These are phyloP conservation scores for Boulengeromyrus knoepffleri DNA, from an alignment of 2,113 vertebrate species.

Conservation along the genomic window DNA sequence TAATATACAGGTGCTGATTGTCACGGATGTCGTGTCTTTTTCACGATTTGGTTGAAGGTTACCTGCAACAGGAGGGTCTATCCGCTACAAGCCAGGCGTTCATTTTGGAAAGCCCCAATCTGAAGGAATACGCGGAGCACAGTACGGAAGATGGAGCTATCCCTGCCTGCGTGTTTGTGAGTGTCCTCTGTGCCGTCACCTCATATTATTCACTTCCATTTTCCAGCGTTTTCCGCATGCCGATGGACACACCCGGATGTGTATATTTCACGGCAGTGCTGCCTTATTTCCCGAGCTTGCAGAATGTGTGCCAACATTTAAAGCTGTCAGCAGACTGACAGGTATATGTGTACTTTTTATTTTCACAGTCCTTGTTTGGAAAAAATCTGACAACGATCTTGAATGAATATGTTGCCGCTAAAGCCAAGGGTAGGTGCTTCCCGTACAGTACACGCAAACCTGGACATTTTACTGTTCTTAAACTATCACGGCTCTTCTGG, in stretches of 20 bases:
- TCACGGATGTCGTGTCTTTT: not conserved
- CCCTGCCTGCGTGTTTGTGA: constrained; percentile 90
- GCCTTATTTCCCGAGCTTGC: not conserved
- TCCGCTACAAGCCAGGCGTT: constrained; percentile 77
- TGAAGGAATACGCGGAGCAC: constrained; percentile 94
- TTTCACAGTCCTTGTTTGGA: constrained; percentile 86
- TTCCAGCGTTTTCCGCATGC: not conserved
- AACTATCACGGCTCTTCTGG: not conserved
- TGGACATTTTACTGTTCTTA: not conserved
- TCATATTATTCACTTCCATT: not conserved
- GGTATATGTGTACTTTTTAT: not conserved
- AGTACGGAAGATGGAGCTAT: constrained; percentile 81
- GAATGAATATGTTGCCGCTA: constrained; percentile 88
- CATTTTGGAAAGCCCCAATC: constrained; percentile 85
- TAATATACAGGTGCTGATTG: not conserved
- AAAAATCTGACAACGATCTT: constrained; percentile 91
- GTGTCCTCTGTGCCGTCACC: constrained; percentile 32
- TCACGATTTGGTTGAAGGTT: constrained; percentile 61
- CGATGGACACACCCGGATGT: not conserved
- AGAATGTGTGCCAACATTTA: not conserved
- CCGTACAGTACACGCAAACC: not conserved
- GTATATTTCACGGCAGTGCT: not conserved
- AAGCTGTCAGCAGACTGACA: not conserved
- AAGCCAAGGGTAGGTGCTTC: constrained; percentile 78
- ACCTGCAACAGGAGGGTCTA: constrained; percentile 92